Evolutionary conservation across 1,140 invertebrate genomes (phyloP).

Genomic region (Anadara kagoshimensis): DNA sequence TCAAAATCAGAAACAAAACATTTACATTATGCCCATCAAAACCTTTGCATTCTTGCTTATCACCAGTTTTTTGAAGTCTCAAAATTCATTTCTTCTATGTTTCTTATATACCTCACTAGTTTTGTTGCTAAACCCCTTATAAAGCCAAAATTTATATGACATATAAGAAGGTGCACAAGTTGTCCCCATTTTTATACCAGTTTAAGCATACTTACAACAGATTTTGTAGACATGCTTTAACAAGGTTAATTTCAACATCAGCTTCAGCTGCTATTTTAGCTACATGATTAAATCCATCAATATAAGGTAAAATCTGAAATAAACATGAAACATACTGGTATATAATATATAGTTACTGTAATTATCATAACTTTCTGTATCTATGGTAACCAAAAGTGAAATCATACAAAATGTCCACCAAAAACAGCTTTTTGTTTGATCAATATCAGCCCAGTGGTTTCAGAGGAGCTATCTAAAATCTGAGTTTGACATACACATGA

Average conservation of each 20-base stretch:
- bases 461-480: too few species aligned
- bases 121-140: too few species aligned
- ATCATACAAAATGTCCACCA: not conserved
- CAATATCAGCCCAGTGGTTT: too few species aligned
- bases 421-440: too few species aligned
- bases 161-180: not conserved
- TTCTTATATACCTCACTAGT: too few species aligned
- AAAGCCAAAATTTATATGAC: not conserved
- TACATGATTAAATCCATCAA: conserved; percentile 94
- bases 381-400: not conserved
- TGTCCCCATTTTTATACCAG: not conserved
- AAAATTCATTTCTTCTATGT: too few species aligned
- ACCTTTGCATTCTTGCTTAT: too few species aligned
- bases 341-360: not conserved
- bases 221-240: conserved; percentile 96
- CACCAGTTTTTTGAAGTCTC: too few species aligned
- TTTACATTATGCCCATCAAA: too few species aligned
- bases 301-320: conserved; percentile 85
- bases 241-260: conserved; percentile 93
- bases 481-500: too few species aligned
- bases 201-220: conserved; percentile 80
- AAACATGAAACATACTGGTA: conserved; percentile 5
- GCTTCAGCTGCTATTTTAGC: conserved; percentile 78
- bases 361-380: not conserved
- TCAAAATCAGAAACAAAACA: too few species aligned